Evolutionary conservation across 2,797 vertebrate genomes (phyloP).

Genomic region (Cetoscarus ocellatus): DNA sequence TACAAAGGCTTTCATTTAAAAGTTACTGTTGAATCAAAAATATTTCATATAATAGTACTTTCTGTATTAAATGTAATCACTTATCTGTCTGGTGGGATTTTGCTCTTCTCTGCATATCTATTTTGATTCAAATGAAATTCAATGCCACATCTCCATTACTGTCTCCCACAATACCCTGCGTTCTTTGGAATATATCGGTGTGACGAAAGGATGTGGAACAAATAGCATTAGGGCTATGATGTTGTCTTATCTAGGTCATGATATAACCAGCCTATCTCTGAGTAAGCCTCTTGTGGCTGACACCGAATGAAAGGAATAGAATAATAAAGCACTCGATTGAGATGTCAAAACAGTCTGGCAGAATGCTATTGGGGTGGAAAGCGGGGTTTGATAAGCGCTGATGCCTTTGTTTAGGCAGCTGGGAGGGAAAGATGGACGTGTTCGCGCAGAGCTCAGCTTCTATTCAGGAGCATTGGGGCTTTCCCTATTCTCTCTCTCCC

Average conservation of each 20-base stretch:
- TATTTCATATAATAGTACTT: slow-evolving; percentile 16
- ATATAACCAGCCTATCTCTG: slow-evolving; percentile 81
- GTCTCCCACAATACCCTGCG: slow-evolving; percentile 50
- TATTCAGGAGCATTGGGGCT: slow-evolving; percentile 83
- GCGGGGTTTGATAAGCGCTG: slow-evolving; percentile 85
- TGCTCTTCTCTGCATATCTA: slow-evolving; percentile 30
- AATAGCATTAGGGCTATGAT: slow-evolving; percentile 81
- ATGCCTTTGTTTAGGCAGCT: slow-evolving; percentile 86
- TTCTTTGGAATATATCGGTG: slow-evolving; percentile 60
- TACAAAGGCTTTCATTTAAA: slow-evolving; percentile 12
- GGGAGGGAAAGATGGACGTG: slow-evolving; percentile 79
- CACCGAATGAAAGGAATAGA: slow-evolving; percentile 76
- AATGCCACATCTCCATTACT: slow-evolving; percentile 71
- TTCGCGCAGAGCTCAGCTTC: slow-evolving; percentile 81
- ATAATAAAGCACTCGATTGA: slow-evolving; percentile 83
- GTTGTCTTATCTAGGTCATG: slow-evolving; percentile 87
- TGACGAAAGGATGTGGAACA: slow-evolving; percentile 78
- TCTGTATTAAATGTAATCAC: slow-evolving; percentile 19
- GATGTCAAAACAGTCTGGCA: slow-evolving; percentile 85
- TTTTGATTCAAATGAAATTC: slow-evolving; percentile 53
- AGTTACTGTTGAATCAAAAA: slow-evolving; percentile 28
- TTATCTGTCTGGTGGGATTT: slow-evolving; percentile 25
- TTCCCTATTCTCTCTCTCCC: slow-evolving; percentile 77
- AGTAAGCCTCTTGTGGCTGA: slow-evolving; percentile 80
- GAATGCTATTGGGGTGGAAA: slow-evolving; percentile 81